Conservation (phyloP, 2,797 vertebrate species). For the Bucorvus abyssinicus region DNA sequence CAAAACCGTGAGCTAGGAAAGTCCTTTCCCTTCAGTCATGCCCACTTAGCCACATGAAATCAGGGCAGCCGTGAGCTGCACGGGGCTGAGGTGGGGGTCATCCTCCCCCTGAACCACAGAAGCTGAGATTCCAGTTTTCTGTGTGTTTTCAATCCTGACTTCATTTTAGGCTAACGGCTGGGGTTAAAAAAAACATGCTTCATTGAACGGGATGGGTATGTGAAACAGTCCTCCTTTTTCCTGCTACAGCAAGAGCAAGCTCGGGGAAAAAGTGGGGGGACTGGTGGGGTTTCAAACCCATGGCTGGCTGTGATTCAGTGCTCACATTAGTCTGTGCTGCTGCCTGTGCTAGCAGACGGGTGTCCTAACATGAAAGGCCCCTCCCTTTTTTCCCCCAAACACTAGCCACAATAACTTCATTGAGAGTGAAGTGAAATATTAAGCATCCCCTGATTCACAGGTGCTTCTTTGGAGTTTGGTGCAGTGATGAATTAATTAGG, state of each 20-base stretch:
- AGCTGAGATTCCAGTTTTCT: background rate
- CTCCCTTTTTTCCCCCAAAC: background rate
- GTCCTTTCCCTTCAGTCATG: background rate
- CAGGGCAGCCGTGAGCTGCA: background rate
- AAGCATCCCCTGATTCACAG: background rate
- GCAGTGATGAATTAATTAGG: background rate
- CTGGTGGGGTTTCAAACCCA: background rate
- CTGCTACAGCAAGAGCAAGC: background rate
- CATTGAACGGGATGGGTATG: background rate
- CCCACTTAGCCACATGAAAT: background rate
- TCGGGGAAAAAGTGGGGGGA: background rate
- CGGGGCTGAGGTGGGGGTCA: background rate
- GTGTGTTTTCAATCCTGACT: background rate
- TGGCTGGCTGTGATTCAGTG: background rate
- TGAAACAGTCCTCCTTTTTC: background rate
- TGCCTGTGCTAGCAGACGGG: background rate
- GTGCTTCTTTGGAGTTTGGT: rapidly evolving
- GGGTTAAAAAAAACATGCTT: background rate
- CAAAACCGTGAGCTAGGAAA: background rate
- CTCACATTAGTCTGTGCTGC: background rate
- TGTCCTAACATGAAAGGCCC: background rate
- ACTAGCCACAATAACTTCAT: background rate
- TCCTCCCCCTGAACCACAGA: background rate
- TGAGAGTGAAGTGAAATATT: background rate
- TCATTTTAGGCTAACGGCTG: background rate